Percentiles rank a stretch among this genome's conserved stretches.
Conservation (phyloP, 2,113 vertebrate genomes). For the Lepidothrix coronata region DNA sequence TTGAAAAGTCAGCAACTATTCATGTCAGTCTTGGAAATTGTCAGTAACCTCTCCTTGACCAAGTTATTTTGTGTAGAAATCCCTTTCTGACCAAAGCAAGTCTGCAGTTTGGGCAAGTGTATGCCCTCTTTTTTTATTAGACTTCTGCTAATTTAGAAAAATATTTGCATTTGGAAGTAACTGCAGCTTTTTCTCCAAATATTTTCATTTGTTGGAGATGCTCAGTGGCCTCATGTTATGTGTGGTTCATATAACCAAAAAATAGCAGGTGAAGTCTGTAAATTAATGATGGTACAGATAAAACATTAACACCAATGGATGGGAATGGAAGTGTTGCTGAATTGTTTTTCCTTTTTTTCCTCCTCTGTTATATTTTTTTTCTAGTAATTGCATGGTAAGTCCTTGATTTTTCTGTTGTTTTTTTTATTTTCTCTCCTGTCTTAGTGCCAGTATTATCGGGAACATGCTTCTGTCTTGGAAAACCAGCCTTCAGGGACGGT, state of each 20-base stretch:
- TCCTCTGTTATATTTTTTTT: background rate
- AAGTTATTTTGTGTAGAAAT: background rate
- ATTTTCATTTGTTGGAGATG: background rate
- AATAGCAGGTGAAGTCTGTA: background rate
- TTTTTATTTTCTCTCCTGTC: background rate
- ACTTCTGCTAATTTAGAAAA: background rate
- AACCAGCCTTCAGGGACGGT: conserved; percentile 86
- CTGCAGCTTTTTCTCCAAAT: background rate
- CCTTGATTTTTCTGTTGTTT: background rate
- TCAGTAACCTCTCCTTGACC: background rate
- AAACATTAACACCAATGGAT: background rate
- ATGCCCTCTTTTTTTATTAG: background rate
- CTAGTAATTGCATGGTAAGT: background rate
- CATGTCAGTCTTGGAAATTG: background rate
- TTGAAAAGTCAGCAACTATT: background rate
- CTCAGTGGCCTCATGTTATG: background rate
- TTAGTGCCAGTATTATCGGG: conserved; percentile 85
- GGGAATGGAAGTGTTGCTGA: background rate
- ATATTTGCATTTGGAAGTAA: background rate
- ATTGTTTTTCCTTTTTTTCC: background rate
- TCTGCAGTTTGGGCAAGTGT: background rate
- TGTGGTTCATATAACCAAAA: background rate
- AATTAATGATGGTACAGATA: background rate
- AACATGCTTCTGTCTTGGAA: conserved; percentile 84
- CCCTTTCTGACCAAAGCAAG: background rate